Conservation (phyloP, 2,797 vertebrate genomes). For the Anguilla anguilla region DNA sequence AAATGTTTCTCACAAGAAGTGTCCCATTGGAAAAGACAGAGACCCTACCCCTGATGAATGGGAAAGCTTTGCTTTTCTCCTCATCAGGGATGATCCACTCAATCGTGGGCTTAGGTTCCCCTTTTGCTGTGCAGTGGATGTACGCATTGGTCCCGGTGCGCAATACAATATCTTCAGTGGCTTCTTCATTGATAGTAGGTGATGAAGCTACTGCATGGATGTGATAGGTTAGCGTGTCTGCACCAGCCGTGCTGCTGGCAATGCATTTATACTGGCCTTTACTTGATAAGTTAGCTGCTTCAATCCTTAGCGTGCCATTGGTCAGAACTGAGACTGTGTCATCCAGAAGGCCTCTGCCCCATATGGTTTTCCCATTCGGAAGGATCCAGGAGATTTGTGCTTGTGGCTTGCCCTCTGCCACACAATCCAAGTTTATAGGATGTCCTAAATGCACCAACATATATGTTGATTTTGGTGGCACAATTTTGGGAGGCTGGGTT, state of each 20-base stretch:
- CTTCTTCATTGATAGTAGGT: conserved; percentile 69
- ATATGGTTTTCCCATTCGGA: conserved; percentile 72
- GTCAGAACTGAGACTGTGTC: conserved; percentile 61
- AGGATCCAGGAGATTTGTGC: conserved; percentile 80
- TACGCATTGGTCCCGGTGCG: conserved; percentile 67
- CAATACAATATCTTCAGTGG: conserved; percentile 60
- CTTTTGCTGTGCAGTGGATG: conserved; percentile 74
- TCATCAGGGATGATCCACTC: conserved; percentile 73
- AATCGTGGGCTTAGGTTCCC: conserved; percentile 68
- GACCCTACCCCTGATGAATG: conserved; percentile 69
- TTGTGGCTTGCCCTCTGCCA: conserved; percentile 71
- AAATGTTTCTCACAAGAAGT: conserved; percentile 66
- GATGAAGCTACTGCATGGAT: conserved; percentile 73
- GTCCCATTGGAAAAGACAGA: conserved; percentile 81
- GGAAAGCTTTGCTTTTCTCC: conserved; percentile 69
- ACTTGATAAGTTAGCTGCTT: conserved; percentile 69
- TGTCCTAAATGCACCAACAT: conserved; percentile 69
- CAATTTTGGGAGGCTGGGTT: conserved; percentile 72
- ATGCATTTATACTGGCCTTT: conserved; percentile 81
- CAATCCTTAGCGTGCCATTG: conserved; percentile 75
- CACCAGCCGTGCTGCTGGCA: conserved; percentile 78
- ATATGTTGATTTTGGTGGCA: conserved; percentile 55
- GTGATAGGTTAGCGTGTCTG: conserved; percentile 74
- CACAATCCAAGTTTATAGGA: conserved; percentile 65
- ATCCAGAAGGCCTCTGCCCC: conserved; percentile 51